These are phyloP conservation scores for Zosterops japonicus DNA, from an alignment of 2,113 vertebrate species.

Conservation along the genomic window DNA sequence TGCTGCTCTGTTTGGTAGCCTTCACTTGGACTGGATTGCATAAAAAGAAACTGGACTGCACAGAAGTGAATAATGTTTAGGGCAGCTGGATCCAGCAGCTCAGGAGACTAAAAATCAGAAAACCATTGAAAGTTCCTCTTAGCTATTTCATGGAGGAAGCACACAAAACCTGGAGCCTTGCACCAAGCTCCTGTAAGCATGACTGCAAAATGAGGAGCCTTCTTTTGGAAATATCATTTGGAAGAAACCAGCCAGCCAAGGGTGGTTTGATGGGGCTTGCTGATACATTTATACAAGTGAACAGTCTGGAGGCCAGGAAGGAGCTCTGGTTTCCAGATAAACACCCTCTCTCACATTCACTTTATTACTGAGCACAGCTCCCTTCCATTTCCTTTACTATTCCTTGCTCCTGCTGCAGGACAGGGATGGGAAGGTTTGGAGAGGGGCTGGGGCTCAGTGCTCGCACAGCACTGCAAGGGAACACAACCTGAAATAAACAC, in stretches of 20 bases:
- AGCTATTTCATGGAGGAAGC: not conserved
- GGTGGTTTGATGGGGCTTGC: not conserved
- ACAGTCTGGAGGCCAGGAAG: not conserved
- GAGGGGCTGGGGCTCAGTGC: not conserved
- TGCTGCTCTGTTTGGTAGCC: not conserved
- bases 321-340: not conserved
- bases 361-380: not conserved
- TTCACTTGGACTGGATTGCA: not conserved
- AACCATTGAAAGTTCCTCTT: not conserved
- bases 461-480: rapidly evolving
- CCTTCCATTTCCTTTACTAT: not conserved
- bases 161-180: not conserved
- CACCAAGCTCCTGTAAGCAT: not conserved
- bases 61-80: not conserved
- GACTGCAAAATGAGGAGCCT: not conserved
- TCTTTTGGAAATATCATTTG: not conserved
- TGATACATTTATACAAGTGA: not conserved
- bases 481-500: not conserved
- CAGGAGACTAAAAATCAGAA: not conserved
- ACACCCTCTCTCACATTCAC: not conserved
- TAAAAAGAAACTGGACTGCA: not conserved
- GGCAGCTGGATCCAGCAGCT: not conserved
- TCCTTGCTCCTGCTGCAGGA: not conserved
- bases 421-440: not conserved
- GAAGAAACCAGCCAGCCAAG: not conserved